These are phyloP conservation scores for Spheniscus humboldti DNA, from an alignment of 2,797 vertebrate genomes.

Conservation along the genomic window DNA sequence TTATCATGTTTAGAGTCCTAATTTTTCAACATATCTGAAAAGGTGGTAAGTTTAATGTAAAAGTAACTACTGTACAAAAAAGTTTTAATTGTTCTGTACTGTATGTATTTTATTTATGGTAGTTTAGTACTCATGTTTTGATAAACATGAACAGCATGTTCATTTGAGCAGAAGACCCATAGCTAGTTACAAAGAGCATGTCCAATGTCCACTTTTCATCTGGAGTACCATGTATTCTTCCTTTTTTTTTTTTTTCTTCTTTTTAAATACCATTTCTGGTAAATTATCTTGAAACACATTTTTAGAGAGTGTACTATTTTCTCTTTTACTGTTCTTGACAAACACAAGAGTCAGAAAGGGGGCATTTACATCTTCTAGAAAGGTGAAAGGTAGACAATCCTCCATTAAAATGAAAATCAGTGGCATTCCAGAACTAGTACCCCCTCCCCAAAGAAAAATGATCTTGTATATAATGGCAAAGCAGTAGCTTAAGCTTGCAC, in stretches of 20 bases:
- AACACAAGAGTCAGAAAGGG: constrained; percentile 62
- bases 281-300: constrained; percentile 63
- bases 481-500: constrained; percentile 58
- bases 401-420: constrained; percentile 37
- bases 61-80: constrained; percentile 86
- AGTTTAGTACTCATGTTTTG: constrained; percentile 88
- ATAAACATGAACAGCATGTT: constrained; percentile 86
- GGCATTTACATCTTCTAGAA: constrained; percentile 58
- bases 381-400: constrained; percentile 73
- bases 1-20: constrained; percentile 80
- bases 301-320: constrained; percentile 60
- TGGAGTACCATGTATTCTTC: constrained; percentile 12
- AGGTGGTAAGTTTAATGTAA: constrained; percentile 74
- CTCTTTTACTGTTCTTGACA: constrained; percentile 68
- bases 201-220: constrained; percentile 51
- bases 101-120: constrained; percentile 89
- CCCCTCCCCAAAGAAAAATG: not conserved
- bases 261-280: constrained; percentile 28
- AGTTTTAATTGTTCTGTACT: constrained; percentile 78
- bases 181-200: constrained; percentile 65
- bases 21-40: constrained; percentile 76
- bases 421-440: constrained; percentile 49
- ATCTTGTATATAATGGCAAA: constrained; percentile 43
- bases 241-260: not conserved
- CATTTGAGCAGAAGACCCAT: constrained; percentile 75